These are phyloP conservation scores for Patella ulyssiponensis DNA, from an alignment of 2,888 invertebrate genomes.

Conservation along the genomic window DNA sequence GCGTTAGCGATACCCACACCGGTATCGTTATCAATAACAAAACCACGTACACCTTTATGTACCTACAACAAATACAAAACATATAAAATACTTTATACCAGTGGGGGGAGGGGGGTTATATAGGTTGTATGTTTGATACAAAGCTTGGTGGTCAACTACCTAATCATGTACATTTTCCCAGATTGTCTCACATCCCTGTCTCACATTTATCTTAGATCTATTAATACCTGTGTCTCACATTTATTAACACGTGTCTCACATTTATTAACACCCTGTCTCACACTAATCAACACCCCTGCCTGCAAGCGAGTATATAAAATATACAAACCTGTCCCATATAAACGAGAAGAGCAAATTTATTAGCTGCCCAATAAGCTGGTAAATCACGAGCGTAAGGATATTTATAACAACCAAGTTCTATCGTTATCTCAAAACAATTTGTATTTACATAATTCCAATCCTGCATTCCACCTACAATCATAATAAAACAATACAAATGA, in stretches of 20 bases:
- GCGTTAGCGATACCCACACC: slow-evolving; percentile 82
- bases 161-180: too few relatives aligned
- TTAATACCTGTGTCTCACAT: too few relatives aligned
- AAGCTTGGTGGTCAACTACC: too few relatives aligned
- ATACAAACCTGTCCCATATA: slow-evolving; percentile 87
- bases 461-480: slow-evolving; percentile 90
- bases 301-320: neutral
- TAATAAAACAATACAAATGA: too few relatives aligned
- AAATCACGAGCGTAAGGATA: slow-evolving; percentile 84
- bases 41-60: slow-evolving; percentile 88
- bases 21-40: slow-evolving; percentile 80
- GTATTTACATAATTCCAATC: slow-evolving; percentile 97
- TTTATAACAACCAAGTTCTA: slow-evolving; percentile 95
- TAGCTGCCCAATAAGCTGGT: slow-evolving; percentile 88
- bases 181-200: too few relatives aligned
- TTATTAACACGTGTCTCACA: too few relatives aligned
- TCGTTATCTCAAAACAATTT: slow-evolving; percentile 93
- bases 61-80: slow-evolving; percentile 76
- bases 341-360: slow-evolving; percentile 85
- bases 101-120: too few relatives aligned
- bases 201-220: too few relatives aligned
- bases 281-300: neutral
- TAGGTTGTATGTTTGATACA: too few relatives aligned
- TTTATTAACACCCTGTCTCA: too few relatives aligned
- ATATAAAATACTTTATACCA: neutral